These are phyloP conservation scores for Ardeotis arabs DNA, from an alignment of 2,113 vertebrate species.

Conservation along the genomic window DNA sequence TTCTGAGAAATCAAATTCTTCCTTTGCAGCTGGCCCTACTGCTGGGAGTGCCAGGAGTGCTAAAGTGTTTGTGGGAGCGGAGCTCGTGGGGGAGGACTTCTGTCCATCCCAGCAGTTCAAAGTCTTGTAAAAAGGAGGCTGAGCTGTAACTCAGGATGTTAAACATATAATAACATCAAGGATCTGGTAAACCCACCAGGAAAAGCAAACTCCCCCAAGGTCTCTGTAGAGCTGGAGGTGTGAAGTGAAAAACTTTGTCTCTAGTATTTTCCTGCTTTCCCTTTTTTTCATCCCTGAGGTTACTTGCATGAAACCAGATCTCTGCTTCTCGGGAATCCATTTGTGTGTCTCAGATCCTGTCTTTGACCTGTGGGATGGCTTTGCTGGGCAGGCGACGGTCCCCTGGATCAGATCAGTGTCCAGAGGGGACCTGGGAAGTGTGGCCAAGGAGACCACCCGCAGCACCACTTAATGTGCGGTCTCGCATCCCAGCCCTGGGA, in stretches of 20 bases:
- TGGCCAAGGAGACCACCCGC: not conserved
- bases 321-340: not conserved
- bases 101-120: not conserved
- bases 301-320: not conserved
- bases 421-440: not conserved
- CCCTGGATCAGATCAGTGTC: not conserved
- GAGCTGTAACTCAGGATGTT: not conserved
- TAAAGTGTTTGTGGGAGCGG: not conserved
- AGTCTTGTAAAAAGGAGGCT: not conserved
- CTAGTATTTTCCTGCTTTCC: not conserved
- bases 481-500: not conserved
- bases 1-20: not conserved
- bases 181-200: not conserved
- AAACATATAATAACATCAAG: not conserved
- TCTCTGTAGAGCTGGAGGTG: not conserved
- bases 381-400: not conserved
- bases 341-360: not conserved
- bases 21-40: fast-evolving
- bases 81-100: not conserved
- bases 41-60: not conserved
- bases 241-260: not conserved
- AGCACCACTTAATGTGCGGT: not conserved
- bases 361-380: not conserved
- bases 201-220: not conserved
- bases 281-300: not conserved